Evolutionary conservation across 2,113 vertebrate genomes (phyloP).

Genomic region (Aphelocoma coerulescens): DNA sequence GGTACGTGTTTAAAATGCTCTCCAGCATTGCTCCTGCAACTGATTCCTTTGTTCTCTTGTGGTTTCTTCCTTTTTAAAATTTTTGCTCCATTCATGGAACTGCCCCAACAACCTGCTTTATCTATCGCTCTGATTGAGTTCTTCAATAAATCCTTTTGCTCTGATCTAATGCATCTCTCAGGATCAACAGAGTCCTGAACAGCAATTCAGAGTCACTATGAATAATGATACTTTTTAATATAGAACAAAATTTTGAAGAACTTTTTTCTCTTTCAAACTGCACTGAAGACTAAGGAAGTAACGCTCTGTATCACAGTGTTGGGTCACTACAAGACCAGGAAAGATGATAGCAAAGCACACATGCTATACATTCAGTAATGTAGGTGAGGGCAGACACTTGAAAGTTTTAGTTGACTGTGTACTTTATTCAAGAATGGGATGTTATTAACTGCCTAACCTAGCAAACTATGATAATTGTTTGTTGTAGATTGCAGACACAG

Average conservation of each 20-base stretch:
- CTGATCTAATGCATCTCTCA: neutral
- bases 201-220: neutral
- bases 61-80: neutral
- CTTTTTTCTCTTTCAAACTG: neutral
- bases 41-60: neutral
- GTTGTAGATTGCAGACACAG: neutral
- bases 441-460: neutral
- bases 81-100: neutral
- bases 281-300: neutral
- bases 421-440: neutral
- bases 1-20: fast-evolving
- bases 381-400: neutral
- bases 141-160: neutral
- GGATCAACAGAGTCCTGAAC: neutral
- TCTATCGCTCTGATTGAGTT: neutral
- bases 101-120: neutral
- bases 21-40: neutral
- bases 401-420: neutral
- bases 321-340: neutral
- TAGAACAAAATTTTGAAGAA: neutral
- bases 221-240: neutral
- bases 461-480: neutral
- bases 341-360: neutral
- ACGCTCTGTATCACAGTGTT: fast-evolving
- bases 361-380: neutral